phyloP scores from a whole-genome alignment of 2,888 invertebrate species.

The Drepana falcataria region DNA sequence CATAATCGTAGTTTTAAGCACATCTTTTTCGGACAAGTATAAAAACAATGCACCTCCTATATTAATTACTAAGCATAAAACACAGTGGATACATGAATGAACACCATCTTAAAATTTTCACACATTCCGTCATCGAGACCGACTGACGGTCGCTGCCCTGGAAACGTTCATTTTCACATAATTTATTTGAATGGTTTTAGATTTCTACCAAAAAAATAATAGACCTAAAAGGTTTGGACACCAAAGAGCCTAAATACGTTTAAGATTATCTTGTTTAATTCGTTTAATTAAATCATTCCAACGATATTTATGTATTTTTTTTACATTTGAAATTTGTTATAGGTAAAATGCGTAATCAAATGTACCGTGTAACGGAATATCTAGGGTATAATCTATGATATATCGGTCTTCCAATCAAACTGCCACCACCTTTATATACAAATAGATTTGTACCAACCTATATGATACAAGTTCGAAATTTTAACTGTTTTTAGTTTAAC shows the following conservation, averaged over 20 bases:
- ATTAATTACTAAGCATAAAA: constrained; percentile 51
- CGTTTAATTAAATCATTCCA: too few species aligned
- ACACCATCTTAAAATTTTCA: constrained; percentile 76
- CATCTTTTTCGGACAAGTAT: constrained; percentile 35
- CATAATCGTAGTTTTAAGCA: constrained; percentile 33
- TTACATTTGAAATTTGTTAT: not conserved
- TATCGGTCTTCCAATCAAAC: too few species aligned
- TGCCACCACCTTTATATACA: too few species aligned
- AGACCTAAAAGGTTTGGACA: too few species aligned
- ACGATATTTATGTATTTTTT: too few species aligned
- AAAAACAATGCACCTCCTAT: constrained; percentile 39
- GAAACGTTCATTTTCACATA: constrained; percentile 41
- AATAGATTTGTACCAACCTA: too few species aligned
- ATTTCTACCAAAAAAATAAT: too few species aligned
- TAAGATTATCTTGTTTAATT: too few species aligned
- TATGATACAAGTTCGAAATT: too few species aligned
- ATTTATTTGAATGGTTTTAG: not conserved
- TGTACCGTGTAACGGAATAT: not conserved
- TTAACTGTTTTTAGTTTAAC: too few species aligned
- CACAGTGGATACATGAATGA: constrained; percentile 41
- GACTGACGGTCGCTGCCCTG: constrained; percentile 70
- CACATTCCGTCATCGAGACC: constrained; percentile 77
- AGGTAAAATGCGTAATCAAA: not conserved
- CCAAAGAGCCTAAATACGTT: too few species aligned
- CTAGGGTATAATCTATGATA: too few species aligned